A percentile compares a stretch with the other conserved stretches of the same genome.
Conservation (phyloP, 2,113 vertebrate genomes). For the Pollimyrus isidori region DNA sequence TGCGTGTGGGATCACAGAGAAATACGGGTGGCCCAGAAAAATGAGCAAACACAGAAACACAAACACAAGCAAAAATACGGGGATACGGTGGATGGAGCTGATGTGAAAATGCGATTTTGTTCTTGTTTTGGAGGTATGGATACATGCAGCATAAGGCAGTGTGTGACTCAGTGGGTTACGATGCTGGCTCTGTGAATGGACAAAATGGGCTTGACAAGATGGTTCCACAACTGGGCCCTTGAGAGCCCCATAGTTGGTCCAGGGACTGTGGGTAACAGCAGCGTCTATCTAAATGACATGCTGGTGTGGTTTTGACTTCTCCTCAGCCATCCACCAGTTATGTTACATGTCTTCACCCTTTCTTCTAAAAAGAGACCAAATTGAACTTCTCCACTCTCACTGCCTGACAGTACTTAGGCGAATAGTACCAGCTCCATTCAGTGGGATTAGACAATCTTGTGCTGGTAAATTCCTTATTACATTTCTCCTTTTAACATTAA, state of each 20-base stretch:
- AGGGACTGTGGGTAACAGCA: background rate
- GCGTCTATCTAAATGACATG: background rate
- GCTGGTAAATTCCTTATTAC: conserved; percentile 31
- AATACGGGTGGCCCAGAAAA: background rate
- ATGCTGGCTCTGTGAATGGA: background rate
- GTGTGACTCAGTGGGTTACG: background rate
- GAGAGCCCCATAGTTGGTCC: background rate
- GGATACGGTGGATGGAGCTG: background rate
- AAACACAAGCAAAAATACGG: background rate
- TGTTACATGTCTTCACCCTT: background rate
- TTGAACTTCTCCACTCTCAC: background rate
- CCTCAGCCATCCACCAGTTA: background rate
- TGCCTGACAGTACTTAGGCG: conserved; percentile 1
- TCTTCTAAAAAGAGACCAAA: background rate
- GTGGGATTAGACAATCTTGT: conserved; percentile 19
- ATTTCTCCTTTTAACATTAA: conserved; percentile 31
- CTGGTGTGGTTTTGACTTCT: background rate
- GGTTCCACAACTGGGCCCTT: background rate
- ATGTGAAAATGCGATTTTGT: background rate
- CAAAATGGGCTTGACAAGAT: background rate
- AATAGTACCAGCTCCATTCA: conserved; percentile 16
- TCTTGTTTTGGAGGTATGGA: background rate
- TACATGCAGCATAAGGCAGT: background rate
- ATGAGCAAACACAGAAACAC: background rate
- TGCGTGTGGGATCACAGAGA: background rate